A percentile compares a stretch with the other conserved stretches of the same genome.
Conservation (phyloP, 2,888 invertebrate species). For the Melanostoma scalare region DNA sequence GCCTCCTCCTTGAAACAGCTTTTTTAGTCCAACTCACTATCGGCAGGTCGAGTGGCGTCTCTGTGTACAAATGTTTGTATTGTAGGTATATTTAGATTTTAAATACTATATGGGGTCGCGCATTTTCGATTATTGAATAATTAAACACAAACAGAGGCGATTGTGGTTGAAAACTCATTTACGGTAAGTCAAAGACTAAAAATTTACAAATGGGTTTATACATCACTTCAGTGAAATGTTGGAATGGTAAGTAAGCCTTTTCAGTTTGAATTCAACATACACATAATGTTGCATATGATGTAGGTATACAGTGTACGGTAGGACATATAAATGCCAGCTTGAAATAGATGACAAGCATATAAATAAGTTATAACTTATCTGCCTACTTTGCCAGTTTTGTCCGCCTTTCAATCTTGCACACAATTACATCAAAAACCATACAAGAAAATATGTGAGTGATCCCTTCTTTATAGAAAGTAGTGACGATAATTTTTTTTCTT, state of each 20-base stretch:
- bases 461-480: slow-evolving; percentile 20
- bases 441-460: slow-evolving; percentile 26
- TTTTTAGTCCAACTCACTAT: slow-evolving; percentile 40
- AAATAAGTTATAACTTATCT: slow-evolving; percentile 14
- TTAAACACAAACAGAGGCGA: neutral
- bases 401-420: neutral
- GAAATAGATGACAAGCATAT: slow-evolving; percentile 9
- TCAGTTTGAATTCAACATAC: neutral
- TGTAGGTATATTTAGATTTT: slow-evolving; percentile 37
- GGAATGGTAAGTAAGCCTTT: slow-evolving; percentile 1
- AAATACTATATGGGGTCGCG: slow-evolving; percentile 16
- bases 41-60: slow-evolving; percentile 44
- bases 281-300: neutral
- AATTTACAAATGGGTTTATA: too few species aligned
- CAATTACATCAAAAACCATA: neutral
- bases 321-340: neutral
- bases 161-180: neutral
- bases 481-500: neutral
- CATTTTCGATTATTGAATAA: neutral
- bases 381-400: neutral
- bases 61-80: neutral
- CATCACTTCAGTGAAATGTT: slow-evolving; percentile 1
- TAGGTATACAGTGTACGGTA: neutral
- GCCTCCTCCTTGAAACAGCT: neutral
- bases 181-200: too few species aligned